phyloP scores from a whole-genome alignment of 2,797 vertebrate species.

The Pseudochromis fuscus region DNA sequence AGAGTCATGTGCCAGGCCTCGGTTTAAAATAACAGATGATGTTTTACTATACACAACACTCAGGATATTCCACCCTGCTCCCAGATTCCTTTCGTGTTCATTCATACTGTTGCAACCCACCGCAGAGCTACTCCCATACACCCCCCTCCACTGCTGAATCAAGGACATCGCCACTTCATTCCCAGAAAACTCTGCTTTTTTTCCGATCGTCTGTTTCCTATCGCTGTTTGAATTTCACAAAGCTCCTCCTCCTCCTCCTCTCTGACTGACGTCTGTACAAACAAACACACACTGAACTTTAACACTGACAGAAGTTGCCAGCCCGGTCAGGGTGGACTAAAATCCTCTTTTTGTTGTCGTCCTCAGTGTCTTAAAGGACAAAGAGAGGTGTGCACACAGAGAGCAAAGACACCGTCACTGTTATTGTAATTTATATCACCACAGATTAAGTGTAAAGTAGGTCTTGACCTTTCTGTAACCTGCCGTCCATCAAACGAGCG shows the following conservation, averaged over 20 bases:
- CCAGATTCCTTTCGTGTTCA: conserved; percentile 69
- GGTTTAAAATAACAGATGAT: conserved; percentile 55
- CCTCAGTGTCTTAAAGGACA: conserved; percentile 8
- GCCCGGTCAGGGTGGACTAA: conserved; percentile 42
- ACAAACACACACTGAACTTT: conserved; percentile 41
- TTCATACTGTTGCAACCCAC: conserved; percentile 59
- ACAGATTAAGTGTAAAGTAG: conserved; percentile 24
- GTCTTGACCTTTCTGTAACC: conserved; percentile 29
- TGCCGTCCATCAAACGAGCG: not conserved
- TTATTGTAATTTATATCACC: conserved; percentile 21
- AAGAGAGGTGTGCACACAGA: conserved; percentile 8
- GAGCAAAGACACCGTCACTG: not conserved
- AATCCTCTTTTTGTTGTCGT: conserved; percentile 10
- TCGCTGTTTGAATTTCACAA: conserved; percentile 57
- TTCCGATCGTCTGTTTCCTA: no score
- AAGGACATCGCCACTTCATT: conserved; percentile 56
- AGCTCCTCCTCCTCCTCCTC: conserved; percentile 64
- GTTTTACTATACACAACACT: conserved; percentile 37
- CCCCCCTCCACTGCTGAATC: conserved; percentile 50
- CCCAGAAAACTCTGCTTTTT: conserved; percentile 59
- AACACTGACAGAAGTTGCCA: conserved; percentile 52
- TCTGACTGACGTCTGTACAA: conserved; percentile 51
- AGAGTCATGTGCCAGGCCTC: conserved; percentile 41
- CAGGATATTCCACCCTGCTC: conserved; percentile 54
- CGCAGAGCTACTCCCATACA: not conserved